Evolutionary conservation across 2,888 invertebrate genomes (phyloP).

Genomic region (Nycteola revayana): DNA sequence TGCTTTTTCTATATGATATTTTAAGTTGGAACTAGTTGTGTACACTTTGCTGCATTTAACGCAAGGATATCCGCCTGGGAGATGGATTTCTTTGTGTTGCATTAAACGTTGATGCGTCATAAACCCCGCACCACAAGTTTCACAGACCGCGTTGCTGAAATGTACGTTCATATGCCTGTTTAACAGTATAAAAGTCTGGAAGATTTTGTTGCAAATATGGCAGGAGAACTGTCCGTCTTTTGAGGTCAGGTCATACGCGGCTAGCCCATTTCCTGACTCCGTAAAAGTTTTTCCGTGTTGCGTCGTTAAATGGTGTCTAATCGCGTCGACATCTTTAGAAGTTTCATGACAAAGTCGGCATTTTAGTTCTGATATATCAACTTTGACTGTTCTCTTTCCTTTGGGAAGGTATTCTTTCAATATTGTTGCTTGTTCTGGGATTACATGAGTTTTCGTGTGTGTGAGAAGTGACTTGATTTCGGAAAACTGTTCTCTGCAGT

Average conservation of each 20-base stretch:
- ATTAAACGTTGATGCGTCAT: constrained; percentile 59
- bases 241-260: constrained; percentile 51
- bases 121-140: constrained; percentile 61
- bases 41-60: constrained; percentile 69
- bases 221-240: constrained; percentile 54
- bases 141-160: constrained; percentile 63
- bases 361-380: constrained; percentile 58
- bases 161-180: constrained; percentile 69
- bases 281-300: constrained; percentile 50
- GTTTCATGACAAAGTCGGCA: constrained; percentile 49
- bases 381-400: constrained; percentile 60
- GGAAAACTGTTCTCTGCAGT: constrained; percentile 51
- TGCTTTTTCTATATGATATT: constrained; percentile 55
- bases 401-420: constrained; percentile 55
- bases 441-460: constrained; percentile 48
- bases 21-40: constrained; percentile 64
- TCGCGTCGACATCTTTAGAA: constrained; percentile 43
- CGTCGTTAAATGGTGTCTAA: constrained; percentile 45
- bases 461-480: constrained; percentile 49
- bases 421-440: constrained; percentile 42
- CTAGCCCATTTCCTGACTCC: constrained; percentile 53
- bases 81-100: constrained; percentile 62
- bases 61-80: constrained; percentile 62
- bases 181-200: constrained; percentile 60
- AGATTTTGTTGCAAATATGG: constrained; percentile 54